Percentiles rank a stretch among this genome's conserved stretches.
Conservation (phyloP, 2,113 vertebrate genomes). For the Chaenogobius annularis region DNA sequence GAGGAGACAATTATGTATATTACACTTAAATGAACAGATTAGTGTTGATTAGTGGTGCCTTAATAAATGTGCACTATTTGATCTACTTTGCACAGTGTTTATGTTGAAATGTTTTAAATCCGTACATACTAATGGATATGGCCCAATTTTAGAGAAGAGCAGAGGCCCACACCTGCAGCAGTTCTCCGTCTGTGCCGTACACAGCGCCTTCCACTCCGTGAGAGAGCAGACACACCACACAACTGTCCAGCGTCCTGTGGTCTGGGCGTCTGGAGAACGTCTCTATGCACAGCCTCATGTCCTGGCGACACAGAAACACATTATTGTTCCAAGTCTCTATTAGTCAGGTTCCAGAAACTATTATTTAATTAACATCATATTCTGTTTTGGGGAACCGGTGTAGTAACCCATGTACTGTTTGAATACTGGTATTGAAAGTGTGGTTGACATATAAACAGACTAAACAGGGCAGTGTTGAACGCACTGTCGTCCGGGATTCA, state of each 20-base stretch:
- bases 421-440: too few species aligned
- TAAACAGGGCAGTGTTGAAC: too few species aligned
- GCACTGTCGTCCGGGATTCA: too few species aligned
- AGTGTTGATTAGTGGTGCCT: too few species aligned
- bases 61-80: too few species aligned
- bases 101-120: too few species aligned
- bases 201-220: constrained; percentile 92
- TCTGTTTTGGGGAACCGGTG: background rate
- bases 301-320: constrained; percentile 65
- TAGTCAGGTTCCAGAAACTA: background rate
- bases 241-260: constrained; percentile 83
- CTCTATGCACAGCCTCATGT: constrained; percentile 84
- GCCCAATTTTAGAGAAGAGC: background rate
- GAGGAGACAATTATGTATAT: too few species aligned
- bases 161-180: constrained; percentile 82
- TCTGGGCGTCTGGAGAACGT: constrained; percentile 76
- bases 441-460: too few species aligned
- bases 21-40: too few species aligned
- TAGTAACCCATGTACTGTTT: background rate
- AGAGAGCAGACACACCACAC: constrained; percentile 89
- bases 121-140: too few species aligned
- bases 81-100: too few species aligned
- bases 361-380: background rate
- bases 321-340: background rate
- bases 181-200: constrained; percentile 89